Conservation (phyloP, 2,888 invertebrate genomes). For the Lypha dubia region DNA sequence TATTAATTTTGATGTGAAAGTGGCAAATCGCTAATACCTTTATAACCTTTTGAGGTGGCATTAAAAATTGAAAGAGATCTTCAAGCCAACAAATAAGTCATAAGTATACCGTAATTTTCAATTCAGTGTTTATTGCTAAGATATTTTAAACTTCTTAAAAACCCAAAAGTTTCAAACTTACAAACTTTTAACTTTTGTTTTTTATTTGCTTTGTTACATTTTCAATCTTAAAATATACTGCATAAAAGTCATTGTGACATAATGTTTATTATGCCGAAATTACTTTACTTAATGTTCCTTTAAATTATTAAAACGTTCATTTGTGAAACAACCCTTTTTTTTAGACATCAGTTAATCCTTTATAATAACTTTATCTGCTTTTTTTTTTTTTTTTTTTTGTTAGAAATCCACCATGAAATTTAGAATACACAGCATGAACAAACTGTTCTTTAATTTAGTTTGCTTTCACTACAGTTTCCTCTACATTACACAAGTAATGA, state of each 20-base stretch:
- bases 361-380: constrained; percentile 5
- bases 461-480: constrained; percentile 18
- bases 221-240: neutral
- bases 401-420: neutral
- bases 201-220: neutral
- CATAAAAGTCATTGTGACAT: neutral
- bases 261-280: neutral
- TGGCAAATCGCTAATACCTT: neutral
- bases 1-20: neutral
- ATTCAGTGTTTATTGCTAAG: no score
- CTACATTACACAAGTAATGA: constrained; percentile 45
- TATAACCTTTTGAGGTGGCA: neutral
- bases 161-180: no score
- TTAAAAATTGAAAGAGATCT: neutral
- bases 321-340: neutral
- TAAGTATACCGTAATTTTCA: neutral
- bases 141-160: no score
- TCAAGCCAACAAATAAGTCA: neutral
- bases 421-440: neutral
- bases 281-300: neutral
- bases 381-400: neutral
- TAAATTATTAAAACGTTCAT: neutral
- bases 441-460: constrained; percentile 22
- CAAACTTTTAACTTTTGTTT: no score
- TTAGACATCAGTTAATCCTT: constrained; percentile 24